Base-by-base conservation (phyloP, 2,797 vertebrate species). In the Muscicapa striata region DNA sequence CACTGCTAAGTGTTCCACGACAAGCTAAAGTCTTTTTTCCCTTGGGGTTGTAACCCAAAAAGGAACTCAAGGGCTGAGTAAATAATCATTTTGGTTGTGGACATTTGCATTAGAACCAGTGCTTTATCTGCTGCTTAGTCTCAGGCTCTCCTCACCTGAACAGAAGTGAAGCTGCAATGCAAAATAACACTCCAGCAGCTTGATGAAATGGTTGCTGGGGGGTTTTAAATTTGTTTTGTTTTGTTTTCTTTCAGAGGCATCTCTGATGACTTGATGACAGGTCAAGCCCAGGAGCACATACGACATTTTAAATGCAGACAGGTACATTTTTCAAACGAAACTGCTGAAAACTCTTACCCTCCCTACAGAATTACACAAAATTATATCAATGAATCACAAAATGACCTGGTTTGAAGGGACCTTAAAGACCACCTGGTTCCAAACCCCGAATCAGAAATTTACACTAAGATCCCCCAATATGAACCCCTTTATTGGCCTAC, bases 141-240 rank as follows among this genome's bases (percentile, higher is more conserved):
- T 46, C 43, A 70, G 45, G 43, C 21, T 84, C 26, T 72, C 73
- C 38, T 68, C 52, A 55, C 61, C 23, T 38, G 24, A 92, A 77
- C 0, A 5, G 12, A 79, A 55, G 22, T 0, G 0, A 70, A 83
- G 51, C 5, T 5, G 1, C 32, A 63, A 38, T 7, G 30, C 2
- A 26, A 80, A 78, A 75, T 18, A 81, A 57, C 70, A 27, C 18
- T 41, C 27, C 41, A 38, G 34, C 0, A 4, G 32, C 41, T 54
- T 54, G 52, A 51, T 24, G 40, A 79, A 84, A 41, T 13, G 29
- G 8, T 17, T 88, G 43, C 45, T 87, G 10, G 48, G 5, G 11
- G 23, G 24, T 46, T 48, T 48, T 15, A 13, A 24, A 5, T 9
- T n/a, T 32, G 4, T 40, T 15, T 46, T 46, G 22, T 7, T 45